Conservation (phyloP, 2,113 vertebrate genomes). For the Astur gentilis region DNA sequence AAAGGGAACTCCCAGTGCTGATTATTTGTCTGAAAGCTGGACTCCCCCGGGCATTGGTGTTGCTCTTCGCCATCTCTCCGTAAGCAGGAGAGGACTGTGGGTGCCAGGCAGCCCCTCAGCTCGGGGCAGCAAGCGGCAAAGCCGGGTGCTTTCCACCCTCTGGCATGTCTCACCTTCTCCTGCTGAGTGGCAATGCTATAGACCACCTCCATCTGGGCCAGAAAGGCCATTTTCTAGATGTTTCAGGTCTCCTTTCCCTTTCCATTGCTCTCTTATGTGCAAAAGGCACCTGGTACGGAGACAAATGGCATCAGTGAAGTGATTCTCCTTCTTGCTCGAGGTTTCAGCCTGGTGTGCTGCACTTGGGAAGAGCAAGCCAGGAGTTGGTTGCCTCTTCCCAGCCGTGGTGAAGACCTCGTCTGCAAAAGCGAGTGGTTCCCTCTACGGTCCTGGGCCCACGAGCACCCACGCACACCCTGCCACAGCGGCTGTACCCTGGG, state of each 20-base stretch:
- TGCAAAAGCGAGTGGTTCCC: neutral
- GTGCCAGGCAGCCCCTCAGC: neutral
- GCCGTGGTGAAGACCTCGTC: neutral
- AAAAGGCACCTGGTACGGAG: neutral
- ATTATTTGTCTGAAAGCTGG: neutral
- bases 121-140: neutral
- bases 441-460: fast-evolving
- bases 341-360: neutral
- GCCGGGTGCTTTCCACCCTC: fast-evolving
- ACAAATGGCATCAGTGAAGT: neutral
- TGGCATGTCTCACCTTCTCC: neutral
- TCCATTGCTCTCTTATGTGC: neutral
- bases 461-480: neutral
- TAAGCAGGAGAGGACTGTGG: neutral
- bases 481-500: fast-evolving
- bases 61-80: neutral
- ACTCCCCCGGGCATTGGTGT: fast-evolving
- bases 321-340: neutral
- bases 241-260: neutral
- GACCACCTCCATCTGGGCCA: neutral
- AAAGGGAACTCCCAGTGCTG: neutral
- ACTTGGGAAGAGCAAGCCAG: neutral
- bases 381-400: neutral
- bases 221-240: neutral
- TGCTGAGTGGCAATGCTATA: neutral